These are phyloP conservation scores for Pluvialis apricaria DNA, from an alignment of 2,113 vertebrate genomes.

Conservation along the genomic window DNA sequence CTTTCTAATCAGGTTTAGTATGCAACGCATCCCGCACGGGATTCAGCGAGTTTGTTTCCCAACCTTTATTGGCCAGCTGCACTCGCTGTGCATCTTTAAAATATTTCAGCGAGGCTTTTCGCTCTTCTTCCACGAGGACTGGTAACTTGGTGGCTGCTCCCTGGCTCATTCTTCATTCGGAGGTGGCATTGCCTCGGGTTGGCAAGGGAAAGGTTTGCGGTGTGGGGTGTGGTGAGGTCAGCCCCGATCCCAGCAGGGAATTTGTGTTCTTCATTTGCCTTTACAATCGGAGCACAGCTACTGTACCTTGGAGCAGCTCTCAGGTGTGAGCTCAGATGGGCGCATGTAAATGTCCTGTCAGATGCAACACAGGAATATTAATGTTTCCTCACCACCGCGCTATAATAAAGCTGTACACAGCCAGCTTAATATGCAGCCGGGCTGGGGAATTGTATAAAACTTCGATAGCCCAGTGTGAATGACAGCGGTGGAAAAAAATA, in stretches of 20 bases:
- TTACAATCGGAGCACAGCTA: conserved; percentile 76
- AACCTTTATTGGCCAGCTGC: conserved; percentile 67
- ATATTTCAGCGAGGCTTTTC: conserved; percentile 60
- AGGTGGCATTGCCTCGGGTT: conserved; percentile 80
- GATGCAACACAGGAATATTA: conserved; percentile 78
- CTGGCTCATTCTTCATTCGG: conserved; percentile 82
- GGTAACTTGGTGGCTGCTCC: conserved; percentile 78
- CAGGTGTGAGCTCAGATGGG: conserved; percentile 83
- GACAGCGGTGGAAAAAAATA: conserved; percentile 66
- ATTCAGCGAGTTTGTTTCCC: conserved; percentile 75
- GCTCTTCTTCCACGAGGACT: conserved; percentile 52
- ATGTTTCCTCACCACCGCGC: conserved; percentile 69
- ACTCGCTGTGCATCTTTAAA: conserved; percentile 72
- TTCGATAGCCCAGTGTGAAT: conserved; percentile 72
- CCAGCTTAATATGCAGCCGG: conserved; percentile 74
- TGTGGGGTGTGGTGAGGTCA: conserved; percentile 77
- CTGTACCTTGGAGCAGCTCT: conserved; percentile 78
- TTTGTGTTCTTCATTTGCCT: conserved; percentile 87
- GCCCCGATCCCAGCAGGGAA: conserved; percentile 78
- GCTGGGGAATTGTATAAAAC: conserved; percentile 78
- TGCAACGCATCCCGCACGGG: conserved; percentile 43
- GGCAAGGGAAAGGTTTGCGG: conserved; percentile 78
- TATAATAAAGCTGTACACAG: conserved; percentile 81
- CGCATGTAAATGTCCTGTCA: conserved; percentile 84
- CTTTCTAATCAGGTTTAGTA: conserved; percentile 65